Percentiles rank a stretch among this genome's conserved stretches.
Conservation (phyloP, 2,113 vertebrate species). For the Epinephelus cyanopodus region DNA sequence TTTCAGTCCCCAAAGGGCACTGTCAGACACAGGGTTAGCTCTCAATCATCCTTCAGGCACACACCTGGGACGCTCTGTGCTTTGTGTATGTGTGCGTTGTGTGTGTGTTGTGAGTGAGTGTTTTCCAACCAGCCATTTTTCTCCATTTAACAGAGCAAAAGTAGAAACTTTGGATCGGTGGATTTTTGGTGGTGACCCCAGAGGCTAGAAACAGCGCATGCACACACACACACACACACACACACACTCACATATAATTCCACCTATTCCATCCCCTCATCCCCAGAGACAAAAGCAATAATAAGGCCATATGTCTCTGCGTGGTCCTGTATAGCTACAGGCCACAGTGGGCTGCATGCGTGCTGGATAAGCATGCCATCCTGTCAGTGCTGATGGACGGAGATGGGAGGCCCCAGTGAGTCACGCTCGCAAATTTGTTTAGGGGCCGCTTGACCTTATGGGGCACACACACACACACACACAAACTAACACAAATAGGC, state of each 20-base stretch:
- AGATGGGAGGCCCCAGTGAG: slow-evolving; percentile 67
- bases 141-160: slow-evolving; percentile 45
- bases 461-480: slow-evolving; percentile 13
- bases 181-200: slow-evolving; percentile 46
- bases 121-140: slow-evolving; percentile 47
- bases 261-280: slow-evolving; percentile 50
- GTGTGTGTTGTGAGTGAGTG: slow-evolving; percentile 17
- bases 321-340: slow-evolving; percentile 48
- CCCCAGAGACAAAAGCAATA: slow-evolving; percentile 64
- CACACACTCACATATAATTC: slow-evolving; percentile 42
- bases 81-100: slow-evolving; percentile 23
- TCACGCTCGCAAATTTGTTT: slow-evolving; percentile 63
- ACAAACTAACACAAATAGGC: slow-evolving; percentile 8
- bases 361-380: slow-evolving; percentile 60
- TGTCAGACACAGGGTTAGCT: slow-evolving; percentile 57
- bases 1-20: slow-evolving; percentile 53
- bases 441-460: slow-evolving; percentile 63
- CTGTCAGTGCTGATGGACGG: slow-evolving; percentile 67
- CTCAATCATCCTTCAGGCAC: slow-evolving; percentile 67
- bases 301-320: slow-evolving; percentile 70
- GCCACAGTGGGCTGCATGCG: slow-evolving; percentile 61
- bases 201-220: slow-evolving; percentile 20
- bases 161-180: slow-evolving; percentile 51
- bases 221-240: slow-evolving; percentile 27
- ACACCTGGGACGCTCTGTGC: slow-evolving; percentile 56